Conservation (phyloP, 2,888 invertebrate species). For the Caenorhabditis imperialis region DNA sequence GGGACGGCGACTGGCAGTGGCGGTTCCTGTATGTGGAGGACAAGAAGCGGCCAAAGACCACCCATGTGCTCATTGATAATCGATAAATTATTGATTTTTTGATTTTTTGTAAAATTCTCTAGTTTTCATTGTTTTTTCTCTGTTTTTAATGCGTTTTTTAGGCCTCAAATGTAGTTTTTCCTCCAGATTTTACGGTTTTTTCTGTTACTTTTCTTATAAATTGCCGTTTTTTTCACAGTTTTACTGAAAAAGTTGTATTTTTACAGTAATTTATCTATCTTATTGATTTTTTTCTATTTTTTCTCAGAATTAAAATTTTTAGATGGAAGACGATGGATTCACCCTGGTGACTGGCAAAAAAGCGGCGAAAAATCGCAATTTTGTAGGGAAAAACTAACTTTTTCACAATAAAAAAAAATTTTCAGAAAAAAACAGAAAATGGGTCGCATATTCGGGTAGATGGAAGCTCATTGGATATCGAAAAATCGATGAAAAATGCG, state of each 20-base stretch:
- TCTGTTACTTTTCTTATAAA: too few species aligned
- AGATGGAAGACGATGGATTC: slow-evolving; percentile 66
- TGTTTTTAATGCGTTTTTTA: neutral
- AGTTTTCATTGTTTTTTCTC: slow-evolving; percentile 6
- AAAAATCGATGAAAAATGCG: slow-evolving; percentile 46
- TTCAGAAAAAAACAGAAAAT: slow-evolving; percentile 25
- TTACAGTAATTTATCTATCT: too few species aligned
- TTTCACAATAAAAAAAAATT: slow-evolving; percentile 6
- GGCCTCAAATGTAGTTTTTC: neutral
- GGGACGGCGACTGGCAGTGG: slow-evolving; percentile 70
- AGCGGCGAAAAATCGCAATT: slow-evolving; percentile 6
- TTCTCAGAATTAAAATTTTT: slow-evolving; percentile 6
- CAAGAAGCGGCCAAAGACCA: slow-evolving; percentile 61
- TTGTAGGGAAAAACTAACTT: too few species aligned
- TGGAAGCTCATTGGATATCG: slow-evolving; percentile 47
- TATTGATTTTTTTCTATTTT: too few species aligned
- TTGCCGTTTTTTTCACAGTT: too few species aligned
- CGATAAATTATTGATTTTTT: slow-evolving; percentile 48
- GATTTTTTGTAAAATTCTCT: neutral
- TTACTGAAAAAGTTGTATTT: too few species aligned
- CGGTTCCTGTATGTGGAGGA: slow-evolving; percentile 71
- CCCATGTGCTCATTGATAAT: slow-evolving; percentile 74
- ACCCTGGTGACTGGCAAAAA: slow-evolving; percentile 47
- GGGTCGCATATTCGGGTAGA: slow-evolving; percentile 41
- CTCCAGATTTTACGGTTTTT: neutral